Percentiles rank a stretch among this genome's conserved stretches.
Evolutionary conservation across 64 coral and sea anemone genomes (phyloP).

Genomic region (Orbicella faveolata): DNA sequence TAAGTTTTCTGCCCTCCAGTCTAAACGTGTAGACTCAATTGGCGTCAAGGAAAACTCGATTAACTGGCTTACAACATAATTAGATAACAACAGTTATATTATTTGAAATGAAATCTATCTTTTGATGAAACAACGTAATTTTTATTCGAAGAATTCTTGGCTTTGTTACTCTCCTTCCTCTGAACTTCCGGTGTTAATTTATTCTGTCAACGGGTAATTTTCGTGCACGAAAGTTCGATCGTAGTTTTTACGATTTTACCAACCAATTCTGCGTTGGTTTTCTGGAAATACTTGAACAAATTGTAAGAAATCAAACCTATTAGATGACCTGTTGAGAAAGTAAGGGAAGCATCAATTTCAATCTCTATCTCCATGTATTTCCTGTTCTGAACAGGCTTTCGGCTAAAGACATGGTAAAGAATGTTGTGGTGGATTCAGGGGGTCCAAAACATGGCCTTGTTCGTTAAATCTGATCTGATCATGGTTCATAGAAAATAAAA

Average conservation of each 20-base stretch:
- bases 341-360: too few relatives aligned
- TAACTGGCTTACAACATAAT: neutral
- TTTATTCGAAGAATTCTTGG: neutral
- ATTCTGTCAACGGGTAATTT: neutral
- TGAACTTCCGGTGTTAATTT: slow-evolving; percentile 16
- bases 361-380: too few relatives aligned
- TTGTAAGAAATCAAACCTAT: too few relatives aligned
- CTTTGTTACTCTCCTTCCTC: neutral
- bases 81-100: neutral
- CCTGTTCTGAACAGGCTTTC: too few relatives aligned
- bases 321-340: too few relatives aligned
- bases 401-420: too few relatives aligned
- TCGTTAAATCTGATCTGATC: too few relatives aligned
- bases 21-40: neutral
- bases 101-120: neutral
- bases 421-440: too few relatives aligned
- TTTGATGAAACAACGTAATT: neutral
- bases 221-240: neutral
- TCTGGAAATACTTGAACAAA: too few relatives aligned
- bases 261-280: neutral
- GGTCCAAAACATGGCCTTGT: too few relatives aligned
- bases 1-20: neutral
- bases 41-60: neutral
- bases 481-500: too few relatives aligned
- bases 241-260: neutral